Evolutionary conservation across 2,888 invertebrate species (phyloP), one percentile per base, ranked within the genome.

Genomic region (Lasioglossum pauxillum): DNA sequence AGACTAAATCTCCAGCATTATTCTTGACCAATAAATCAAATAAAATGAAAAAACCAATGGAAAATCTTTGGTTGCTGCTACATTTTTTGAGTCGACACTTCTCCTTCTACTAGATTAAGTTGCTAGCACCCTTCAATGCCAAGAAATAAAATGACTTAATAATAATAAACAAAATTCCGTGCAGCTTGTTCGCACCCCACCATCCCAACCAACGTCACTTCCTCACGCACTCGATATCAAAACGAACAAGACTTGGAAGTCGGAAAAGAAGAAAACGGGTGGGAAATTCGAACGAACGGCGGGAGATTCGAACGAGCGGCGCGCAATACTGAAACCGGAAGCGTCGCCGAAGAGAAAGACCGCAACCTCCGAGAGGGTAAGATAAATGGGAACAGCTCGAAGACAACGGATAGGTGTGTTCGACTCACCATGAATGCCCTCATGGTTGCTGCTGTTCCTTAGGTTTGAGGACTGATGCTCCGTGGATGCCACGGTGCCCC

Each of bases 391-490:
- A 38, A 76, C 75, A 75, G 38, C 41, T 67, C 27, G 64, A 19
- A 81, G 69, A 78, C 35, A 67, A 35, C 12, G 38, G 7, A 53
- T 23, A 79, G 64, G 75, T 64, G 69, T 41, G 60, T 89, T 85
- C 86, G 90, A 95, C 95, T 95, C 94, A 95, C 95, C 95, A 95
- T 92, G 94, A 95, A 95, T 95, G 94, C 95, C 95, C 95, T 95
- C 95, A 95, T 95, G 95, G 93, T 94, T 91, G 91, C 90, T 91
- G 94, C 93, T 93, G 94, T 94, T 94, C 92, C 94, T 69, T 94
- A 94, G 93, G 94, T 95, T 94, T 94, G 95, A 95, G 95, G 94
- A 95, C 95, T 95, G 95, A 95, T 95, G 95, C 95, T 94, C 92
- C 90, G 91, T 92, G 92, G 93, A 94, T 94, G 94, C 93, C 92